Evolutionary conservation across 2,113 vertebrate genomes (phyloP).

Genomic region (Eonycteris spelaea): DNA sequence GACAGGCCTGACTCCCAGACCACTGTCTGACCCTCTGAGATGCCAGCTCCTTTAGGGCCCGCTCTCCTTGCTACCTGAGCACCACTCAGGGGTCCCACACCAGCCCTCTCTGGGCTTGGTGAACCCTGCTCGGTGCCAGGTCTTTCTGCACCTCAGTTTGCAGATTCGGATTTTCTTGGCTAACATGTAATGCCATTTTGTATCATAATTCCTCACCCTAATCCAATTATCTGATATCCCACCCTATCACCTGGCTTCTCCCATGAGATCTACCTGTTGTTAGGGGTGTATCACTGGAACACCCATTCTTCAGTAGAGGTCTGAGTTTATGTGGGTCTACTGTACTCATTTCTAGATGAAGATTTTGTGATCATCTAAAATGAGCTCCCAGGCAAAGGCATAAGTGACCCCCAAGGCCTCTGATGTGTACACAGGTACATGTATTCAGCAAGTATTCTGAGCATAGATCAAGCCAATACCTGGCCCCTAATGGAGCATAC

Average conservation of each 20-base stretch:
- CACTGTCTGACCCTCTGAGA: neutral
- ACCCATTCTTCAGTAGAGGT: neutral
- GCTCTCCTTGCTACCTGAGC: neutral
- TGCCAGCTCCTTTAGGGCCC: neutral
- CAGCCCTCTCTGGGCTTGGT: neutral
- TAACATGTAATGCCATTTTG: neutral
- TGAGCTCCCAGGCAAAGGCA: neutral
- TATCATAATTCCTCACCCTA: neutral
- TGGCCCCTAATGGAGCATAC: neutral
- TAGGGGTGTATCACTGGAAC: neutral
- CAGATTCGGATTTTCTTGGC: neutral
- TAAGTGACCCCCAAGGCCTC: neutral
- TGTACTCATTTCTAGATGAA: neutral
- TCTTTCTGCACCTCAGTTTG: neutral
- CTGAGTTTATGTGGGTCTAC: neutral
- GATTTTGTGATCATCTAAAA: neutral
- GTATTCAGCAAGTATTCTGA: neutral
- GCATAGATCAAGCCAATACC: neutral
- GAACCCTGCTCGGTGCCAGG: neutral
- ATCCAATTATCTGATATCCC: rapidly evolving
- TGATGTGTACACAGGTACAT: neutral
- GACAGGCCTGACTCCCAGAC: neutral
- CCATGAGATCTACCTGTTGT: neutral
- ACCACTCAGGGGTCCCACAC: rapidly evolving
- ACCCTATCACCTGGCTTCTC: neutral